Evolutionary conservation across 1,140 invertebrate species (phyloP).

Genomic region (Rhagoletis zephyria): DNA sequence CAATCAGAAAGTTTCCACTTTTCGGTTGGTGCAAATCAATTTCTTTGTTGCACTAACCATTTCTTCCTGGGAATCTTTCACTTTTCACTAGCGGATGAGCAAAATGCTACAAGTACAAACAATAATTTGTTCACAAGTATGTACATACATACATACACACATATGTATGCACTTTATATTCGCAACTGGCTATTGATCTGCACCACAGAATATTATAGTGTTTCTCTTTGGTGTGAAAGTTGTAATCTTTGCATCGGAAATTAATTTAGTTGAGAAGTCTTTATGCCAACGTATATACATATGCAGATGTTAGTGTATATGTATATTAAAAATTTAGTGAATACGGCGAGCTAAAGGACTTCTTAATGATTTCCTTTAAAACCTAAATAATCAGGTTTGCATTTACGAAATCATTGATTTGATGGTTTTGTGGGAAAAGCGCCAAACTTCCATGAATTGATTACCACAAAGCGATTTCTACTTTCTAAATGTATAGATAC

Average conservation of each 20-base stretch:
- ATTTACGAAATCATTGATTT: background rate
- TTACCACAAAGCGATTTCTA: background rate
- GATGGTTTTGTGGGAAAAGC: background rate
- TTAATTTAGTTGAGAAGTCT: background rate
- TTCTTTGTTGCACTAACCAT: constrained; percentile 21
- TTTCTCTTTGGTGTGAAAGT: constrained; percentile 35
- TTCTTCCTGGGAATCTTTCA: constrained; percentile 51
- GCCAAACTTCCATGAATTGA: background rate
- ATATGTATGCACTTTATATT: background rate
- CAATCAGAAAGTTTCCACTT: constrained; percentile 45
- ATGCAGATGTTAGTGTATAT: background rate
- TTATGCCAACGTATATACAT: background rate
- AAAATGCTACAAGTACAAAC: background rate
- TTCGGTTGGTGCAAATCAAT: constrained; percentile 15
- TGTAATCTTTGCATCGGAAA: constrained; percentile 34
- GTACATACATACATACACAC: background rate
- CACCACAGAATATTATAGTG: too few relatives aligned
- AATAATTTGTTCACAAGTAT: background rate
- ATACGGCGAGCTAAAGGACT: background rate
- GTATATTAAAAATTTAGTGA: background rate
- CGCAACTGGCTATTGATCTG: too few relatives aligned
- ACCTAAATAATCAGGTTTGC: background rate
- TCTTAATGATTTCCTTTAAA: background rate
- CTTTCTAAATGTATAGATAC: background rate
- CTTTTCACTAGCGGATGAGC: background rate